Evolutionary conservation across 2,113 vertebrate genomes (phyloP), one percentile per base, ranked within the genome.

Genomic region (Ammospiza caudacuta): DNA sequence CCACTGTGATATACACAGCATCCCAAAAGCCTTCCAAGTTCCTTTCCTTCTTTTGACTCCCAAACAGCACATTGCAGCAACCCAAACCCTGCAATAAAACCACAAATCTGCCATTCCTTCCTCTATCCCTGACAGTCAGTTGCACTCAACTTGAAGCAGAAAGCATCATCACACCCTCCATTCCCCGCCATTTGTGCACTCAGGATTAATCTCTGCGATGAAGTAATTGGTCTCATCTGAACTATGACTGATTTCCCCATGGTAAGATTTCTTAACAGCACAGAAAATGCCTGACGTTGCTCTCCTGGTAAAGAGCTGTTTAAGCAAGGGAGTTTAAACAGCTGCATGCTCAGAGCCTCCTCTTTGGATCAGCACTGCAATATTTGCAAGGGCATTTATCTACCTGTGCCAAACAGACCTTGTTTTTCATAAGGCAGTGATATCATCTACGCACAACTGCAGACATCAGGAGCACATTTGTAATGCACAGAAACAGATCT

Each of bases 141-240:
- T 18, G 22, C 51, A 24, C 18, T 66, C 58, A 88, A 86, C 69
- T 66, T 87, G 1, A 78, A 44, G 68, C 55, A 89, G 93, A 90
- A 87, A 92, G 66, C 64, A 89, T 27, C 77, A 49, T 51, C 79
- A 18, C 19, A 47, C 35, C 51, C 84, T 80, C 43, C 33, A 15
- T 29, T 74, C 68, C 54, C 69, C 31, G 21, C 39, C 35, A 24
- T 49, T 83, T n/a, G 66, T 43, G 49, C 70, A 8, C 37, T 89
- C 69, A 11, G 24, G 74, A 86, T 87, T 89, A 79, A 78, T 84
- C 58, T 87, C 92, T 84, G 80, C 87, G 69, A 29, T 70, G 63
- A 88, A 94, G 46, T 83, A 88, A 94, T 44, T 70, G 94, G 87
- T 95, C 92, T 94, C 91, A 77, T 80, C 89, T 96, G 91, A 95